Evolutionary conservation across 2,113 vertebrate species (phyloP).

Genomic region (Dissostichus mawsoni): DNA sequence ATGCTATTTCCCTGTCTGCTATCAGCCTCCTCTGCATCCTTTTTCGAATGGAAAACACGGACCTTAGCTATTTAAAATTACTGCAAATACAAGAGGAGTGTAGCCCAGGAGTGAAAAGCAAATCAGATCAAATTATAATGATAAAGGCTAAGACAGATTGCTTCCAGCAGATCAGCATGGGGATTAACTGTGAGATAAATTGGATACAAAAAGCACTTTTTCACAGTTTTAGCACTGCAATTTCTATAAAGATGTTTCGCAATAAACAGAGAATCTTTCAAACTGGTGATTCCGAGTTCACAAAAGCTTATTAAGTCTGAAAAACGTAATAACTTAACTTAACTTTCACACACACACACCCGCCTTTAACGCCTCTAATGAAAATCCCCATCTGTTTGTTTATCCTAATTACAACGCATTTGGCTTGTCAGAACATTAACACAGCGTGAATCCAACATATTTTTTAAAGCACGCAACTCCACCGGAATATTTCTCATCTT

Average conservation of each 20-base stretch:
- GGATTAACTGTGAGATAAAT: constrained; percentile 14
- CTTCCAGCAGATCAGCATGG: background rate
- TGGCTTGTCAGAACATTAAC: constrained; percentile 66
- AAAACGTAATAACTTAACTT: background rate
- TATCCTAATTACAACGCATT: constrained; percentile 68
- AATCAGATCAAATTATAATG: constrained; percentile 29
- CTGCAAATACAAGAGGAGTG: constrained; percentile 3
- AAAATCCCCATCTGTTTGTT: constrained; percentile 71
- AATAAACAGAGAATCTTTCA: constrained; percentile 3
- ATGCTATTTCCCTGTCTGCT: constrained; percentile 4
- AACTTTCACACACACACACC: constrained; percentile 14
- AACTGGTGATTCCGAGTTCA: background rate
- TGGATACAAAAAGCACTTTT: constrained; percentile 17
- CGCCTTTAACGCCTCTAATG: constrained; percentile 49
- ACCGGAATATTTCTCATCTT: constrained; percentile 31
- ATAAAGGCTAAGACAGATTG: constrained; percentile 24
- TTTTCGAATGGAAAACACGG: constrained; percentile 29
- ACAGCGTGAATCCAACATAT: constrained; percentile 59
- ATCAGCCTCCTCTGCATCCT: constrained; percentile 11
- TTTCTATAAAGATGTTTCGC: background rate
- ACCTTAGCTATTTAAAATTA: constrained; percentile 13
- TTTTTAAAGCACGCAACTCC: constrained; percentile 40
- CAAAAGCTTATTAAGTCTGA: constrained; percentile 8
- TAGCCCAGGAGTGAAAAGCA: constrained; percentile 9
- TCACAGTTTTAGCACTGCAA: constrained; percentile 8